Conservation (phyloP, 2,888 invertebrate species). For the Lasioglossum marginatum region DNA sequence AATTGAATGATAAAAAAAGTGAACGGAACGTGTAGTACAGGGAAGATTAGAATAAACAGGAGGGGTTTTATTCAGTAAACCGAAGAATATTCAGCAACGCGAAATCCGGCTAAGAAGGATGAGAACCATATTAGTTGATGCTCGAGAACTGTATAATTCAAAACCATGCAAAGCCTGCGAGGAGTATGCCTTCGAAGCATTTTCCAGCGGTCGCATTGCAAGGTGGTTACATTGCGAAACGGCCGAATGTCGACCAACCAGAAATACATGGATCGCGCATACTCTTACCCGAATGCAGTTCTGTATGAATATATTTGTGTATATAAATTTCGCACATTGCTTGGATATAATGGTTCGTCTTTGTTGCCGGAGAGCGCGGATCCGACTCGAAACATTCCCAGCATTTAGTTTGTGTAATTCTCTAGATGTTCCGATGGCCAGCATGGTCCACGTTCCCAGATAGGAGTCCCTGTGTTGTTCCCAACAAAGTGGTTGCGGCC, state of each 20-base stretch:
- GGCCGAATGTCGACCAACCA: slow-evolving; percentile 11
- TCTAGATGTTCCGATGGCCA: slow-evolving; percentile 27
- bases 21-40: background rate
- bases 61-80: background rate
- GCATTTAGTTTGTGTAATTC: slow-evolving; percentile 51
- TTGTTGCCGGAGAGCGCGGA: slow-evolving; percentile 34
- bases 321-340: slow-evolving; percentile 45
- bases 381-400: slow-evolving; percentile 41
- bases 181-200: background rate
- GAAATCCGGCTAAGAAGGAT: background rate
- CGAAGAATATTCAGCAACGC: background rate
- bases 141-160: background rate
- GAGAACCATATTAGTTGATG: background rate
- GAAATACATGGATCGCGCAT: slow-evolving; percentile 13
- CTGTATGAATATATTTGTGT: slow-evolving; percentile 12
- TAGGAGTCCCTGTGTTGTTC: slow-evolving; percentile 17
- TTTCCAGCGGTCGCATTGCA: background rate
- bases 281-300: background rate
- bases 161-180: background rate
- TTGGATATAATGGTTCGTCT: slow-evolving; percentile 30
- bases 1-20: no score
- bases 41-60: background rate
- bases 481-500: background rate
- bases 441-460: slow-evolving; percentile 27
- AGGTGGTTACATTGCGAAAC: slow-evolving; percentile 1